A percentile compares a stretch with the other conserved stretches of the same genome.
Conservation (phyloP, 1,140 invertebrate genomes). For the Oryctes rhinoceros region DNA sequence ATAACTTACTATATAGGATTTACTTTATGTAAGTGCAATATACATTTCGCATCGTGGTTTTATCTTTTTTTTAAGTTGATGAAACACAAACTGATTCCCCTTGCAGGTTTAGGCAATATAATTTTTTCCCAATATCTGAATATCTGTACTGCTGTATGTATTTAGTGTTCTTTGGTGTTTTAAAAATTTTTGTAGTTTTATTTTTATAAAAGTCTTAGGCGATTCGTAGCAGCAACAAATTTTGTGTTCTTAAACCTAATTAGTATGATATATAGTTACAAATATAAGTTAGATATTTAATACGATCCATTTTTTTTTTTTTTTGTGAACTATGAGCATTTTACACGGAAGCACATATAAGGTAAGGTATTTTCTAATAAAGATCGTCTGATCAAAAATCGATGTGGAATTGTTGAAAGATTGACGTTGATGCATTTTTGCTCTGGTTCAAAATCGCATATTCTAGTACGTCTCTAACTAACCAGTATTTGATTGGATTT, state of each 20-base stretch:
- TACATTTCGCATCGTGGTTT: too few relatives aligned
- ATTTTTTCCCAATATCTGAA: slow-evolving; percentile 34
- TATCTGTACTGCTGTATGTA: neutral
- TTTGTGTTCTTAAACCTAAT: slow-evolving; percentile 8
- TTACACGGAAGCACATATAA: too few relatives aligned
- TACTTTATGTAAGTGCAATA: too few relatives aligned
- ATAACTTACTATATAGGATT: too few relatives aligned
- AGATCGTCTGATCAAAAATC: too few relatives aligned
- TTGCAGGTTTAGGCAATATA: neutral
- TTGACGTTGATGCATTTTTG: too few relatives aligned
- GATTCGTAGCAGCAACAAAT: neutral
- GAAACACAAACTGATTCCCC: neutral
- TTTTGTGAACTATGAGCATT: neutral
- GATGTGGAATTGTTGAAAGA: too few relatives aligned
- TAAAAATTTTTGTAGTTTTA: slow-evolving; percentile 7
- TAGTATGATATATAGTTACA: neutral
- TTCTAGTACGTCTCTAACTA: too few relatives aligned
- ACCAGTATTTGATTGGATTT: too few relatives aligned
- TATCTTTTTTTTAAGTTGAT: too few relatives aligned
- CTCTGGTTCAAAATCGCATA: too few relatives aligned
- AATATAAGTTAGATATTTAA: slow-evolving; percentile 12
- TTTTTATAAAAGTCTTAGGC: slow-evolving; percentile 22
- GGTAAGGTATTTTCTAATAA: too few relatives aligned
- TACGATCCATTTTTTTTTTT: neutral
- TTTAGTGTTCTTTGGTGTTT: slow-evolving; percentile 29